These are phyloP conservation scores for Macaca nemestrina DNA, from an alignment of 2,113 vertebrate genomes.

Conservation along the genomic window DNA sequence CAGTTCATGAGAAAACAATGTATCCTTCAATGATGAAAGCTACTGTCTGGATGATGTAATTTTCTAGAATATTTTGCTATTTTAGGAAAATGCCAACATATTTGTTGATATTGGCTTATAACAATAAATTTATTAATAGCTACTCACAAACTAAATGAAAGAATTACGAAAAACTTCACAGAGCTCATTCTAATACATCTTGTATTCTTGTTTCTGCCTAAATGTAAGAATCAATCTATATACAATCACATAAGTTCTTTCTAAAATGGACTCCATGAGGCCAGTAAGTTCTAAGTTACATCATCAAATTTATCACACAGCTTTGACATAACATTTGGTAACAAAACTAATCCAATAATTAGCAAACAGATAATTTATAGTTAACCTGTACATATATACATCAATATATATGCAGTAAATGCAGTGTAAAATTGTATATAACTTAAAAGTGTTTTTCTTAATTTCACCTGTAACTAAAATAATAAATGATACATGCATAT, in stretches of 20 bases:
- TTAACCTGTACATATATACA: slow-evolving; percentile 60
- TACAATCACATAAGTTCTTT: slow-evolving; percentile 33
- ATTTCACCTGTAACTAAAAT: slow-evolving; percentile 66
- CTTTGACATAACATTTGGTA: slow-evolving; percentile 63
- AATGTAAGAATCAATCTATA: slow-evolving; percentile 27
- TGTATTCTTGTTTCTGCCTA: slow-evolving; percentile 2
- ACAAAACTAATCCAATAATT: slow-evolving; percentile 67
- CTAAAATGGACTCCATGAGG: slow-evolving; percentile 54
- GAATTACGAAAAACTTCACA: background rate
- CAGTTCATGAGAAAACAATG: slow-evolving; percentile 12
- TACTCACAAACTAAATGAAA: background rate
- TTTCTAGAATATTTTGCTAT: slow-evolving; percentile 20
- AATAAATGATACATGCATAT: slow-evolving; percentile 66
- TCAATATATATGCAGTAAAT: slow-evolving; percentile 66
- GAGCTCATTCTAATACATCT: slow-evolving; percentile 17
- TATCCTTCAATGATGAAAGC: background rate
- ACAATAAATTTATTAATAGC: background rate
- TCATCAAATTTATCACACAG: slow-evolving; percentile 48
- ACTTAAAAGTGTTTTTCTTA: slow-evolving; percentile 69
- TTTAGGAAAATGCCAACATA: slow-evolving; percentile 23
- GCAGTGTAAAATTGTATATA: slow-evolving; percentile 43
- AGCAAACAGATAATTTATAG: slow-evolving; percentile 55
- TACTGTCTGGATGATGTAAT: background rate
- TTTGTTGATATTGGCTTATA: background rate
- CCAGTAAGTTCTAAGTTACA: slow-evolving; percentile 65